Evolutionary conservation across 2,797 vertebrate genomes (phyloP).

Genomic region (Coregonus suidteri): DNA sequence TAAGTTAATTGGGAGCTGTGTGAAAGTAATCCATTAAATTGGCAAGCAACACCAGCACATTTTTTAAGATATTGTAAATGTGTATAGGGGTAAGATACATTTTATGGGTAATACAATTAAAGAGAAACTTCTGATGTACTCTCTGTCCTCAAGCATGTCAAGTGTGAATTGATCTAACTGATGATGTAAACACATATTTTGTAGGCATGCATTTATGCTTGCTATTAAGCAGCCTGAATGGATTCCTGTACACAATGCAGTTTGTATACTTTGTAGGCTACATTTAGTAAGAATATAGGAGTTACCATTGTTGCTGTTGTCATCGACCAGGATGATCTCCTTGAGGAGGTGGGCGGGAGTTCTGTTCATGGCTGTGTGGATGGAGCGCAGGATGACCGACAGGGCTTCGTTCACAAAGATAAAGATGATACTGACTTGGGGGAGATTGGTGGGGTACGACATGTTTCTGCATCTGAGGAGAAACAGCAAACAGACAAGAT

Average conservation of each 20-base stretch:
- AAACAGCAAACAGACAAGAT: slow-evolving; percentile 1
- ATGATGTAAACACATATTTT: not conserved
- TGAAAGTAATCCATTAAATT: slow-evolving; percentile 48
- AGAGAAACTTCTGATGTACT: slow-evolving; percentile 40
- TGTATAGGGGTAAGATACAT: slow-evolving; percentile 54
- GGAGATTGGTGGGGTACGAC: slow-evolving; percentile 78
- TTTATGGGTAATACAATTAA: not conserved
- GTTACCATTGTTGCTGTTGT: slow-evolving; percentile 85
- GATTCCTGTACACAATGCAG: not conserved
- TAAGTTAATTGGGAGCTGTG: slow-evolving; percentile 44
- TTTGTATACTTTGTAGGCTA: not conserved
- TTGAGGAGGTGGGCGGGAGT: slow-evolving; percentile 85
- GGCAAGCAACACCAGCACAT: slow-evolving; percentile 40
- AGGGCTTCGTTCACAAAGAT: slow-evolving; percentile 88
- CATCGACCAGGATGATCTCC: slow-evolving; percentile 88
- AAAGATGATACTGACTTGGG: slow-evolving; percentile 86
- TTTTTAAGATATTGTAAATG: slow-evolving; percentile 58
- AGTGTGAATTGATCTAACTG: not conserved
- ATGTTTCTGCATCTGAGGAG: slow-evolving; percentile 83
- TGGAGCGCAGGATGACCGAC: slow-evolving; percentile 84
- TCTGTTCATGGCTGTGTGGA: slow-evolving; percentile 80
- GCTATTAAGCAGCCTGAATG: no score
- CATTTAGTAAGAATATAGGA: not conserved
- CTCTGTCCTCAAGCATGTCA: not conserved
- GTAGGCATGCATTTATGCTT: no score